phyloP scores from a whole-genome alignment of 2,888 invertebrate genomes.

The Allacma fusca region DNA sequence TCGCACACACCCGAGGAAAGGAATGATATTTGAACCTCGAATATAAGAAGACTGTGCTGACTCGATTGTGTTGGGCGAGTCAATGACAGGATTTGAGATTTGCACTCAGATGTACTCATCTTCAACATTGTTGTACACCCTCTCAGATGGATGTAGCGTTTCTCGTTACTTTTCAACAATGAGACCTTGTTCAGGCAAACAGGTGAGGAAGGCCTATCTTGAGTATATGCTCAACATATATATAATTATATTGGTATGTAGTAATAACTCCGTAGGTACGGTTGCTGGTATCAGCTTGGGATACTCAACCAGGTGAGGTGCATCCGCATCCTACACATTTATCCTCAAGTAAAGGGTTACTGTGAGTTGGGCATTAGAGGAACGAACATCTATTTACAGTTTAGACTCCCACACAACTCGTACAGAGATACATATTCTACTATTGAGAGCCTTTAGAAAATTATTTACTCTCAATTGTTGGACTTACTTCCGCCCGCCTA shows the following conservation, averaged over 20 bases:
- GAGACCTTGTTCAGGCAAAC: slow-evolving; percentile 22
- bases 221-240: neutral
- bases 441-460: neutral
- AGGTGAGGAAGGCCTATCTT: slow-evolving; percentile 1
- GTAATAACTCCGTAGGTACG: no score
- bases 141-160: neutral
- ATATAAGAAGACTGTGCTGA: neutral
- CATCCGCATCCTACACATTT: neutral
- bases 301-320: slow-evolving; percentile 1
- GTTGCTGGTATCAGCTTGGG: neutral
- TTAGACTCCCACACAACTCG: no score
- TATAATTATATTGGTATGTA: neutral
- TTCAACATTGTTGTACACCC: neutral
- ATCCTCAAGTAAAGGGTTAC: no score
- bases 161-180: slow-evolving; percentile 14
- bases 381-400: no score
- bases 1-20: no score
- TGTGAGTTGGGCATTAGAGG: no score
- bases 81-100: slow-evolving; percentile 37
- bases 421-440: no score
- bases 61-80: slow-evolving; percentile 15
- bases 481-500: no score
- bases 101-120: slow-evolving; percentile 18
- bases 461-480: slow-evolving; percentile 20
- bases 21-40: no score